These are phyloP conservation scores for Cygnus olor DNA, from an alignment of 2,797 vertebrate species.

Conservation along the genomic window DNA sequence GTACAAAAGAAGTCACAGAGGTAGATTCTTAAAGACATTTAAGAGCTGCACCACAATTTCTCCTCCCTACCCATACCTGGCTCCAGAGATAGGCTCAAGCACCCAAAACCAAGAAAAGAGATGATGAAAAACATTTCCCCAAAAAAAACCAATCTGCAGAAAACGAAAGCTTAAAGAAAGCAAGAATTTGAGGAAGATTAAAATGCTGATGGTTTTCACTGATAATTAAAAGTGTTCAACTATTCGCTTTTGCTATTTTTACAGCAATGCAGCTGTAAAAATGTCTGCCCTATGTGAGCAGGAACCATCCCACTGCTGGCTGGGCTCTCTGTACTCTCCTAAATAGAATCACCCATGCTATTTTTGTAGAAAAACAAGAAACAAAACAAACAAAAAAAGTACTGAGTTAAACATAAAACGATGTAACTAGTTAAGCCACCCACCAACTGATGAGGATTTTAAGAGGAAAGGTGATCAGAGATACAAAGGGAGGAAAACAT, in stretches of 20 bases:
- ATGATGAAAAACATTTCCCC: not conserved
- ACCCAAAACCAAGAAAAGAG: not conserved
- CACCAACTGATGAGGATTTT: not conserved
- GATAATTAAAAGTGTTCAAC: not conserved
- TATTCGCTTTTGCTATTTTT: not conserved
- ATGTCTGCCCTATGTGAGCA: not conserved
- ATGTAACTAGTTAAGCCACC: not conserved
- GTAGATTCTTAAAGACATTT: not conserved
- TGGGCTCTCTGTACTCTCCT: not conserved
- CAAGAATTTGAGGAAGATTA: not conserved
- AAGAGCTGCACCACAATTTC: not conserved
- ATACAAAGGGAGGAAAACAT: not conserved
- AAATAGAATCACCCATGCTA: not conserved
- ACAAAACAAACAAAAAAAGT: not conserved
- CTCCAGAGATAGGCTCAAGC: not conserved
- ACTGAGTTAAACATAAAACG: not conserved
- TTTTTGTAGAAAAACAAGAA: not conserved
- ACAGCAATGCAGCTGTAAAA: not conserved
- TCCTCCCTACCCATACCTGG: not conserved
- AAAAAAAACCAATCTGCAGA: not conserved
- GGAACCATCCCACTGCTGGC: not conserved
- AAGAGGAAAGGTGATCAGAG: not conserved
- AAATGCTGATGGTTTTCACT: not conserved
- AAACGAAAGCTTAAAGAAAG: slow-evolving; percentile 10
- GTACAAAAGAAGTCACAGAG: not conserved